A percentile compares a stretch with the other conserved stretches of the same genome.
These are phyloP conservation scores for Panthera leo DNA, from an alignment of 2,113 vertebrate species.

Conservation along the genomic window DNA sequence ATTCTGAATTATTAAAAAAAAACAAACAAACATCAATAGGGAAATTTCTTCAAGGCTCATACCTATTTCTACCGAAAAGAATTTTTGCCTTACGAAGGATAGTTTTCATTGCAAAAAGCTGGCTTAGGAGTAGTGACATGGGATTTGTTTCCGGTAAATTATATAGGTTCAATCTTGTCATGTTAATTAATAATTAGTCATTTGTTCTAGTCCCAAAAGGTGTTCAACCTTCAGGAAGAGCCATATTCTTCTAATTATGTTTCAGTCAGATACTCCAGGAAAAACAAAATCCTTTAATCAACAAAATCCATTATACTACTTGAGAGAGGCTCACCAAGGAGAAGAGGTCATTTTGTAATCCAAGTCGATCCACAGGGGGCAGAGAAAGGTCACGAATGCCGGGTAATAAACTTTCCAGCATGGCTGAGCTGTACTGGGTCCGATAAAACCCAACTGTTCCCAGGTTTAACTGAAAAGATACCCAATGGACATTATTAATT, in stretches of 20 bases:
- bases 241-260: not conserved
- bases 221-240: slow-evolving; percentile 51
- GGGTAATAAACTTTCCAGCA: slow-evolving; percentile 94
- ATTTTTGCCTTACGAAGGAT: not conserved
- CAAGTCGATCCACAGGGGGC: slow-evolving; percentile 96
- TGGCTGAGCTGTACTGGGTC: slow-evolving; percentile 94
- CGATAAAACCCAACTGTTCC: slow-evolving; percentile 99
- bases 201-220: slow-evolving; percentile 44
- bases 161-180: not conserved
- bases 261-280: slow-evolving; percentile 32
- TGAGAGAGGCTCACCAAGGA: slow-evolving; percentile 90
- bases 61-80: slow-evolving; percentile 23
- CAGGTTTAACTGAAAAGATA: slow-evolving; percentile 92
- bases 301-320: slow-evolving; percentile 32
- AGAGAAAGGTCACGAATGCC: slow-evolving; percentile 94
- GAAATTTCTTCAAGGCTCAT: slow-evolving; percentile 19
- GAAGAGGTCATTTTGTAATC: slow-evolving; percentile 98
- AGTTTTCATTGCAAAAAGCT: slow-evolving; percentile 6
- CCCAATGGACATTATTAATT: slow-evolving; percentile 34
- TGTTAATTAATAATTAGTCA: slow-evolving; percentile 54
- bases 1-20: slow-evolving; percentile 31
- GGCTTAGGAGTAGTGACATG: slow-evolving; percentile 16
- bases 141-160: not conserved
- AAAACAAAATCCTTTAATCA: slow-evolving; percentile 58
- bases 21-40: not conserved